These are phyloP conservation scores for Mallotus villosus DNA, from an alignment of 2,797 vertebrate genomes.

Conservation along the genomic window DNA sequence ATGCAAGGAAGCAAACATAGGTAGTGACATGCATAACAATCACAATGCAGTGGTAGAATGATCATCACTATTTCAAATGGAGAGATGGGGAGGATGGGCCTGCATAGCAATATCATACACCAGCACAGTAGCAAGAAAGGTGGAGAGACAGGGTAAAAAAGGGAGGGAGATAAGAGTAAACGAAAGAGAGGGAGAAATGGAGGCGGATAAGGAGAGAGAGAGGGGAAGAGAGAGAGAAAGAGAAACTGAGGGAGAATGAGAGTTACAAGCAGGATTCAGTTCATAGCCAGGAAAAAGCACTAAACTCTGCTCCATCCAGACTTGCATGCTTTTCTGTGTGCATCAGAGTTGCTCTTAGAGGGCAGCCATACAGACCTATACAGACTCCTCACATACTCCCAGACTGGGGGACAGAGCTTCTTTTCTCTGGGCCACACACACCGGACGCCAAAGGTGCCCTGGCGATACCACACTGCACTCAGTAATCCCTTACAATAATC, in stretches of 20 bases:
- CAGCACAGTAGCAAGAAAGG: constrained; percentile 9
- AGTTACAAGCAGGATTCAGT: constrained; percentile 8
- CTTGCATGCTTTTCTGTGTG: constrained; percentile 23
- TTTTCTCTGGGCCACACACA: constrained; percentile 45
- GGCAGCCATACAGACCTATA: constrained; percentile 20
- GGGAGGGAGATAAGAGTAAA: background rate
- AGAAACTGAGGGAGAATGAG: constrained; percentile 5
- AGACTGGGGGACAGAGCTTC: constrained; percentile 37
- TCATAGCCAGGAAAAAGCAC: constrained; percentile 43
- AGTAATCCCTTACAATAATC: constrained; percentile 22
- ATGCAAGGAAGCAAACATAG: constrained; percentile 22
- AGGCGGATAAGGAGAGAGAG: constrained; percentile 7
- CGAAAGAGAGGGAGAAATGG: background rate
- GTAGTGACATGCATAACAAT: constrained; percentile 22
- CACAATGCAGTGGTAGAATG: constrained; percentile 17
- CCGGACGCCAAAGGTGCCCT: constrained; percentile 11
- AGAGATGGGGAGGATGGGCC: constrained; percentile 3
- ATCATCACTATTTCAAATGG: constrained; percentile 4
- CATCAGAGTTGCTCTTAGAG: constrained; percentile 20
- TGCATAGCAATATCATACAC: constrained; percentile 16
- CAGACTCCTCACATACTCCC: constrained; percentile 20
- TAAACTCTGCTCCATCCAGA: constrained; percentile 28
- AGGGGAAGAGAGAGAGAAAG: constrained; percentile 6
- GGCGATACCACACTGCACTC: constrained; percentile 2
- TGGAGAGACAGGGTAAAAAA: background rate